Conservation (phyloP, 1,140 invertebrate species). For the Trichonephila clavipes region DNA sequence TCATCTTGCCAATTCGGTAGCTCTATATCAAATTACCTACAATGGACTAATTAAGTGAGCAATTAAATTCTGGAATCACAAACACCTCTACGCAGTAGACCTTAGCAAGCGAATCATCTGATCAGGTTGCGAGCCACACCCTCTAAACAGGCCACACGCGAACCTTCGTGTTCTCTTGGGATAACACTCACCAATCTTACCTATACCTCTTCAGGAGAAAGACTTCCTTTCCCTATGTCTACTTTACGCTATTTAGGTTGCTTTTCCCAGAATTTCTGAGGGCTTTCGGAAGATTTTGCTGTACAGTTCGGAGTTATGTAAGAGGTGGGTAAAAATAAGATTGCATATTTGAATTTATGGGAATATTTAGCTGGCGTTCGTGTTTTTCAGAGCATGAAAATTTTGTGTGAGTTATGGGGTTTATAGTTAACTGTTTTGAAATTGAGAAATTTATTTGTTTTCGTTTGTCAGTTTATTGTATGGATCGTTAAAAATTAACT, state of each 20-base stretch:
- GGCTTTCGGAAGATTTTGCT: background rate
- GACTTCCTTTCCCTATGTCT: background rate
- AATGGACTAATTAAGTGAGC: background rate
- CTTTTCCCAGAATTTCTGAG: background rate
- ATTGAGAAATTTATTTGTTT: no score
- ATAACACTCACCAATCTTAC: background rate
- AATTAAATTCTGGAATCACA: background rate
- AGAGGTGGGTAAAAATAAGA: no score
- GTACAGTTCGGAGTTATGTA: no score
- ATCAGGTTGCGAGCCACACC: background rate
- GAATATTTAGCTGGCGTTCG: no score
- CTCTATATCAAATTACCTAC: background rate
- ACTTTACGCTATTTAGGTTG: background rate
- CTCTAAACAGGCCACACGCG: background rate
- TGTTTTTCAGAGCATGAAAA: no score
- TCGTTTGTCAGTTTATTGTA: no score
- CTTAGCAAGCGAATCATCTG: background rate
- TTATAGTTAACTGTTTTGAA: no score
- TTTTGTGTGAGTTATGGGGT: no score
- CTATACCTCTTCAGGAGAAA: background rate
- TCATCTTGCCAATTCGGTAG: background rate
- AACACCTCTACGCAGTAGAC: background rate
- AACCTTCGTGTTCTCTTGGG: background rate
- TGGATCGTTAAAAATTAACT: no score
- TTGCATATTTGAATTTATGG: no score